Base-by-base conservation (phyloP, 1,140 invertebrate species). In the Dinoponera quadriceps region DNA sequence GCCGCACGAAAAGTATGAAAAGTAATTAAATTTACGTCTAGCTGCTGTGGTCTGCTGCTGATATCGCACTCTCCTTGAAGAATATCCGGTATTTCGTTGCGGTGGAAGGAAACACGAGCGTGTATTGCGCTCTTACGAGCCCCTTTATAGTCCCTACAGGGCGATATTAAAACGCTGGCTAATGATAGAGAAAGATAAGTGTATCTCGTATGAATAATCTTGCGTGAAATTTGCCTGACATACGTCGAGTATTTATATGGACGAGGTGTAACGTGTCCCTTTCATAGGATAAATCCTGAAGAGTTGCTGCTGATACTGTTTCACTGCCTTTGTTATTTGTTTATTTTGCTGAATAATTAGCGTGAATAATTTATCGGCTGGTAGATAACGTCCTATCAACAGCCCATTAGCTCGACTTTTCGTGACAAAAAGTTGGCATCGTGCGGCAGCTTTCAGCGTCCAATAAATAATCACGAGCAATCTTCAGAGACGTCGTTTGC, bases 1-100 rank as follows among this genome's bases (percentile, higher is more conserved):
- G 87, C 86, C 85, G 74, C 89, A 92, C 91, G 90, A 91, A 92
- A 93, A 93, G 88, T 93, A 92, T 91, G 90, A 91, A 93, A 93
- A 92, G 91, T 93, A 94, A 94, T 94, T 93, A 93, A 91, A 92
- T 90, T 55, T 88, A 80, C 84, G 89, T 49, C 49, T 62, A 14
- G 22, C 54, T n/a, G 29, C 44, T 33, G 25, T 20, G 22, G 54
- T 59, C 16, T 48, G 20, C 55, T 49, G 73, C 44, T 54, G 60
- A 54, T 66, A 48, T 68, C 66, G 48, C 73, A 33, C n/a, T 66
- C 14, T 48, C 51, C 7, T 68, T 9, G 49, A 44, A 49, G 49
- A 65, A 73, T 69, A n/a, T 65, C 38, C 11, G 20, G 59, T 77
- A 27, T 77, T 78, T 49, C 29, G 20, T n/a, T 48, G 16, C 14